Percentiles rank a stretch among this genome's conserved stretches.
Evolutionary conservation across 2,113 vertebrate species (phyloP).

Genomic region (Pluvialis apricaria): DNA sequence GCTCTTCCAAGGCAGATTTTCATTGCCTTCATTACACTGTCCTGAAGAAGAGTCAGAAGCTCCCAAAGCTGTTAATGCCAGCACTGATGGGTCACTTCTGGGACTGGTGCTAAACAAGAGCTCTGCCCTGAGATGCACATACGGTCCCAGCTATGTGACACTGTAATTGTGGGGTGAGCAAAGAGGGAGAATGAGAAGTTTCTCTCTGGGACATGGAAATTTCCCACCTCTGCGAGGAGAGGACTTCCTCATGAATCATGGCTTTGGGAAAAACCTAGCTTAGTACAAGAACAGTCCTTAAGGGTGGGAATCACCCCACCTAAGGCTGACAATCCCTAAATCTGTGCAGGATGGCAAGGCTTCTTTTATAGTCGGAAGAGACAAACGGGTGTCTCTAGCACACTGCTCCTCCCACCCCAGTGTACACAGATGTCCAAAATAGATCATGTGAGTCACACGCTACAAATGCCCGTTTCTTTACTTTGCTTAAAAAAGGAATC

Average conservation of each 20-base stretch:
- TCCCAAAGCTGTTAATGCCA: background rate
- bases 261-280: background rate
- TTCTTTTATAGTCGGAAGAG: background rate
- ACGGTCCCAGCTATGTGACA: background rate
- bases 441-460: conserved; percentile 29
- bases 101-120: background rate
- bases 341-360: background rate
- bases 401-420: background rate
- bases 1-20: background rate
- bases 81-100: background rate
- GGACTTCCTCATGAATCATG: background rate
- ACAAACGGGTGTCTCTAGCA: background rate
- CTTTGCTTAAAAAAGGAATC: conserved; percentile 14
- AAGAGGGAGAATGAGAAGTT: background rate
- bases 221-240: background rate
- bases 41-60: background rate
- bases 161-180: background rate
- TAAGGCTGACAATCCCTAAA: background rate
- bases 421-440: conserved; percentile 52
- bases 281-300: background rate
- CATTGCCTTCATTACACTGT: background rate
- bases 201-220: background rate
- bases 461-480: background rate
- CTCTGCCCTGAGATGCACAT: background rate
- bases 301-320: background rate